Evolutionary conservation across 2,113 vertebrate species (phyloP).

Genomic region (Pachypanchax playfairii): DNA sequence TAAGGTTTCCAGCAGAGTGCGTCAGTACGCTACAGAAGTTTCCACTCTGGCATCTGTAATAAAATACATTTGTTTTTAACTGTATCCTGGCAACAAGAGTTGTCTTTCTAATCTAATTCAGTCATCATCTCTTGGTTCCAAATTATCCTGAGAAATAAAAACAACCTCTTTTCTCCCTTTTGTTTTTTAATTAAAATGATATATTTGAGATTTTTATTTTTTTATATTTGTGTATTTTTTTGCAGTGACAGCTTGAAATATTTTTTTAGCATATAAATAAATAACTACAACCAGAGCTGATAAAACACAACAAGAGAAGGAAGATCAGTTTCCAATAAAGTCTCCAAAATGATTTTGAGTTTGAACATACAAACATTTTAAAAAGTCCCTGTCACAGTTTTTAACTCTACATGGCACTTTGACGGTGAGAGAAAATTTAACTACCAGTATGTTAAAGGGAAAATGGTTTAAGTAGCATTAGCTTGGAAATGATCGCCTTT

Average conservation of each 20-base stretch:
- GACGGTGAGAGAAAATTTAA: too few relatives aligned
- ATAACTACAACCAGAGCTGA: too few relatives aligned
- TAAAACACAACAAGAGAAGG: background rate
- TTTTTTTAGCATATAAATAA: background rate
- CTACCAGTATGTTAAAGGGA: too few relatives aligned
- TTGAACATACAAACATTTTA: too few relatives aligned
- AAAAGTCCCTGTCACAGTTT: too few relatives aligned
- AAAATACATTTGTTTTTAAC: background rate
- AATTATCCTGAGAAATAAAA: constrained; percentile 5
- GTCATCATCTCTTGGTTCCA: background rate
- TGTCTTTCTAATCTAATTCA: background rate
- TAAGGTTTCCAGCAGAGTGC: constrained; percentile 53
- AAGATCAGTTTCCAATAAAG: background rate
- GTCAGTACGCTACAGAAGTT: constrained; percentile 14
- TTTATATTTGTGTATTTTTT: too few relatives aligned
- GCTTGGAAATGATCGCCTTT: background rate
- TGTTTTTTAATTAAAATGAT: too few relatives aligned
- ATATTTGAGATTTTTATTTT: background rate
- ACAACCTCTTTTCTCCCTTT: too few relatives aligned
- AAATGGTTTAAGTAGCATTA: background rate
- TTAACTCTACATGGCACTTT: background rate
- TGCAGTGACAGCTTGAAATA: background rate
- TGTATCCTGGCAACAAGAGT: background rate
- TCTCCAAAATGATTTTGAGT: too few relatives aligned
- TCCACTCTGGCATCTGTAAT: background rate